Evolutionary conservation across 2,797 vertebrate genomes (phyloP), one percentile per base, ranked within the genome.

Genomic region (Sebastes oblongus): DNA sequence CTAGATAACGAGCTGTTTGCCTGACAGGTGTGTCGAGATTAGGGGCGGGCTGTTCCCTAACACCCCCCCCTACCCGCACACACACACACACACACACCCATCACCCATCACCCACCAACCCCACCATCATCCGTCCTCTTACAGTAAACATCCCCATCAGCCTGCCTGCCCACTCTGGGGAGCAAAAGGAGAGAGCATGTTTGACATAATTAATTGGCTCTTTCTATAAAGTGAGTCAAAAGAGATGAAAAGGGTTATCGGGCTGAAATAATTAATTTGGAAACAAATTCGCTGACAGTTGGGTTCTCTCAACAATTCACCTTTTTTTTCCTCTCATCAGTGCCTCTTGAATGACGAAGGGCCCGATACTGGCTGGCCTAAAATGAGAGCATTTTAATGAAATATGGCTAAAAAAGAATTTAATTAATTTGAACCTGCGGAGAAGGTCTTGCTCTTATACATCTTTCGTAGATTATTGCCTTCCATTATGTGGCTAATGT

Each of bases 201-300:
- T 97, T 98, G 97, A 98, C 97, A 97, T 97, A 97, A 97, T 97
- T 97, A 98, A 98, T 97, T 97, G 97, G 97, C 96, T 97, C 86
- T 97, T 97, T 97, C 96, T 96, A 95, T 96, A 97, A 96, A 97
- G 96, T 95, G 95, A 97, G 97, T 97, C 97, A 96, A 95, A 91
- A 96, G 96, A 96, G 96, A 97, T 97, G 96, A 97, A 97, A 97
- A 97, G 96, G 96, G 96, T 97, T 97, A 97, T 97, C 96, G 93
- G 96, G 95, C 96, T 97, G 96, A 97, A 97, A 97, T 97, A 97
- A 97, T 97, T 97, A 96, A 97, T 97, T 97, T 96, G 96, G 95
- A 95, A 56, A 94, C 94, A 95, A 97, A 97, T 96, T 97, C 91
- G 94, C 97, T 97, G 97, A 98, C 96, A 97, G 96, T 97, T 96